A percentile compares a stretch with the other conserved stretches of the same genome.
Conservation (phyloP, 2,113 vertebrate species). For the Lampris megalopsis region DNA sequence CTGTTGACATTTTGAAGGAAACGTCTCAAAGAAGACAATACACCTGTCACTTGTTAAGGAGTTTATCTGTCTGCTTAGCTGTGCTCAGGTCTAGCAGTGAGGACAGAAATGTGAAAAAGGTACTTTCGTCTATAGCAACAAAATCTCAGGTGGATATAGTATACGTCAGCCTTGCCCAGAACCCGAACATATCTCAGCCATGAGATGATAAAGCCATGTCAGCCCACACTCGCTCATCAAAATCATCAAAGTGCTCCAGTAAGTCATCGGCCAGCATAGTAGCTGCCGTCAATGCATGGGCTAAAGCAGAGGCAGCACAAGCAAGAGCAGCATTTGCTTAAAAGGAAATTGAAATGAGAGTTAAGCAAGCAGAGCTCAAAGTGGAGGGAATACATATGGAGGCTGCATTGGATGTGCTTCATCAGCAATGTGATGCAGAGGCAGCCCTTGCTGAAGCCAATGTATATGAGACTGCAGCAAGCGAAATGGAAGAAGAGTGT, state of each 20-base stretch:
- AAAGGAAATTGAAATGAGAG: neutral
- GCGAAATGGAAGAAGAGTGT: neutral
- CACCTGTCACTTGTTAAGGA: too few species aligned
- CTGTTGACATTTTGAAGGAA: too few species aligned
- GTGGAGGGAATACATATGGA: neutral
- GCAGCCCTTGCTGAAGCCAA: constrained; percentile 9
- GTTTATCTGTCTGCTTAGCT: too few species aligned
- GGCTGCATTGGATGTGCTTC: constrained; percentile 5
- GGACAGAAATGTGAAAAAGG: too few species aligned
- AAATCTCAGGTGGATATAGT: too few species aligned
- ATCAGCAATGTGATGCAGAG: constrained; percentile 8
- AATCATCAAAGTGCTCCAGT: neutral
- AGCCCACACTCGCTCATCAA: neutral
- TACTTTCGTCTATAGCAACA: too few species aligned
- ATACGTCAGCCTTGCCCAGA: too few species aligned
- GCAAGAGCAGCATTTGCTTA: neutral
- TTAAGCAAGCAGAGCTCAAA: constrained; percentile 12
- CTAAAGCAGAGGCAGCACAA: neutral
- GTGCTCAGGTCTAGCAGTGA: too few species aligned
- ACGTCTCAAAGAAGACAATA: too few species aligned
- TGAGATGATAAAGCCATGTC: too few species aligned
- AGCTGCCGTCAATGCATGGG: neutral
- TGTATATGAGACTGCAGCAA: constrained; percentile 13
- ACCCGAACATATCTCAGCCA: too few species aligned
- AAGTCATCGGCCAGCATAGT: neutral